Evolutionary conservation across 2,113 vertebrate genomes (phyloP), one percentile per base, ranked within the genome.

Genomic region (Bambusicola thoracicus): DNA sequence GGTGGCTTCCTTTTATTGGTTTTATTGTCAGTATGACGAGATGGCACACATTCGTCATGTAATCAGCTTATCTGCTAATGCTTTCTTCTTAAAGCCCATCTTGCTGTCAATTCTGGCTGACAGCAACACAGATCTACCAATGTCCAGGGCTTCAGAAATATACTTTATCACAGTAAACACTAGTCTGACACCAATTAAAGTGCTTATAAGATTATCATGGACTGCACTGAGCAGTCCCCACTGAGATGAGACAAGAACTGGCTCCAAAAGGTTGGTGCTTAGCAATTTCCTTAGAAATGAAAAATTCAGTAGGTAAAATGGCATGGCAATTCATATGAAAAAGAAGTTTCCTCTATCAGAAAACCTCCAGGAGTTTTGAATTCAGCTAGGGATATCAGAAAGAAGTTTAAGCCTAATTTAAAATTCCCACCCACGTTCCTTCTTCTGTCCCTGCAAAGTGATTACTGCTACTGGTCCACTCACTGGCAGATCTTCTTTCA

Each of bases 331-430:
- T 87, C 40, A 40, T 48, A 43, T 85, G 78, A 67, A 55, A 79
- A 92, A 85, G 67, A 89, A 89, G 56, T 66, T 76, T 43, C 40
- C 61, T 53, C 74, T 73, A 40, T 81, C 78, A 82, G 81, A 74
- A 93, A 59, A 25, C 68, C 72, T 90, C 63, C 72, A 75, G 56
- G 79, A 91, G 79, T 80, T 92, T 87, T 68, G 74, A 77, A 86
- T 81, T 83, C 46, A 58, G 73, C 80, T 75, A 70, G 43, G 76
- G 30, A 63, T 77, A 77, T 63, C 72, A 85, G 51, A 91, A 92
- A 74, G 81, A 84, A 91, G 74, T 91, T 67, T 55, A 85, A 92
- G 61, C 67, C 68, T 72, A 46, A 84, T 93, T 90, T 93, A 51
- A 87, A 94, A 83, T 85, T 34, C 48, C 27, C 89, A 74, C 89